Base-by-base conservation (phyloP, 1,140 invertebrate genomes). In the Halictus rubicundus region DNA sequence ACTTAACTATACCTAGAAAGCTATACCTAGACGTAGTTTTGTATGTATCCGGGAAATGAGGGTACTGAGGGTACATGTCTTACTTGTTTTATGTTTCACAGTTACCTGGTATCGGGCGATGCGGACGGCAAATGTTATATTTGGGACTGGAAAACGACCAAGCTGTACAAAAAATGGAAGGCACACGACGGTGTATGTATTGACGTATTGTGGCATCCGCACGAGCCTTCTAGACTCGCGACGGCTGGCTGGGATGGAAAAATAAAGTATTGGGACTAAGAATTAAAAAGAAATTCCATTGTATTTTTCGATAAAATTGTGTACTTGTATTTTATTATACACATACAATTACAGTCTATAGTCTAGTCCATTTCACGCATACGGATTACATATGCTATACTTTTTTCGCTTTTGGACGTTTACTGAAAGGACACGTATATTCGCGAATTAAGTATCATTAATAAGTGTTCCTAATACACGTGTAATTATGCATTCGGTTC, bases 91-190 rank as follows among this genome's bases (percentile, higher is more conserved):
- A 2, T 57, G 21, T n/a, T 21, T 23, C 21, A 78, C 82, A 98
- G 98, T 89, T 99, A 99, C 91, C 94, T 99, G 42, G 96, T 99
- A 37, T 99, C 98, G 1, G 99, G 99, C n/a, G 99, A 99, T 94
- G 99, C 98, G 7, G 99, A 99, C 94, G 99, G 99, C 2, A 99
- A 99, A 93, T 96, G 98, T 84, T 99, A 98, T 91, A 96, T 99
- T 52, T 99, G 99, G 99, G 99, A 99, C 91, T 99, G 99, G 99
- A 99, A 99, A 92, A 99, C 98, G 0, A 99, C 98, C 54, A 98
- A 99, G 94, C 94, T 99, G 64, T 99, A 98, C 91, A 98, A 97
- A 90, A 99, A 99, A 90, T 99, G 98, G 97, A 99, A 99, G 93
- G 99, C 99, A 0, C 99, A 99, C 91, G 98, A 99, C 85, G 97